A percentile compares a stretch with the other conserved stretches of the same genome.
phyloP scores from a whole-genome alignment of 2,797 vertebrate genomes.

The Pseudomugil tenellus region DNA sequence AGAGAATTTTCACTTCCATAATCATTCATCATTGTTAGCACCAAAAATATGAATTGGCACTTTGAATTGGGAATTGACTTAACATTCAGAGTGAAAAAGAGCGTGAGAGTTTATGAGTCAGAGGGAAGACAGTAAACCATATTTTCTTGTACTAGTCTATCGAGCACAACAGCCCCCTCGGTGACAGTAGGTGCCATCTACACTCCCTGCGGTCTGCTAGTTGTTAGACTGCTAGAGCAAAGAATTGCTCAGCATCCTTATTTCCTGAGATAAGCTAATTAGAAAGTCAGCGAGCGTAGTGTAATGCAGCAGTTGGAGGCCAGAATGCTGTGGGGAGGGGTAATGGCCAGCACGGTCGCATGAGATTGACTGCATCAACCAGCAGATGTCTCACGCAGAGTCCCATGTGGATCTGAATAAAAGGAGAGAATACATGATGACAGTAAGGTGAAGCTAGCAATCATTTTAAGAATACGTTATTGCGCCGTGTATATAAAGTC shows the following conservation, averaged over 20 bases:
- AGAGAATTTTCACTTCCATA: conserved; percentile 15
- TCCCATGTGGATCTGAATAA: conserved; percentile 31
- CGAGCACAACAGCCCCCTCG: conserved; percentile 66
- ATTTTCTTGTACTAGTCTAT: conserved; percentile 57
- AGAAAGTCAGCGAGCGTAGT: conserved; percentile 78
- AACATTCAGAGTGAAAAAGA: conserved; percentile 39
- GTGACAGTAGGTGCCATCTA: conserved; percentile 63
- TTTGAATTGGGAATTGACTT: conserved; percentile 31
- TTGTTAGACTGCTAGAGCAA: conserved; percentile 83
- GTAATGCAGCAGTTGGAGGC: conserved; percentile 78
- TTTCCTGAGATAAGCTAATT: conserved; percentile 79
- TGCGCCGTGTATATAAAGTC: not conserved
- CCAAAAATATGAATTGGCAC: conserved; percentile 27
- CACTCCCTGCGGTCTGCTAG: conserved; percentile 64
- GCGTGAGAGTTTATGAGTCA: conserved; percentile 36
- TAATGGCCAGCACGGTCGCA: conserved; percentile 62
- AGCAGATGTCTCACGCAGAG: conserved; percentile 63
- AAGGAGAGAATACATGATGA: conserved; percentile 18
- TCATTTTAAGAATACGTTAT: conserved; percentile 5
- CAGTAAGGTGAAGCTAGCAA: not conserved
- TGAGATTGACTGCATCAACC: conserved; percentile 64
- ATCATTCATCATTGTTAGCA: conserved; percentile 34
- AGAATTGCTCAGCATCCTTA: conserved; percentile 80
- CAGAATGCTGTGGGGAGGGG: conserved; percentile 40
- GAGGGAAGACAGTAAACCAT: conserved; percentile 40